A percentile compares a stretch with the other conserved stretches of the same genome.
Evolutionary conservation across 2,113 vertebrate species (phyloP).

Genomic region (Odobenus rosmarus): DNA sequence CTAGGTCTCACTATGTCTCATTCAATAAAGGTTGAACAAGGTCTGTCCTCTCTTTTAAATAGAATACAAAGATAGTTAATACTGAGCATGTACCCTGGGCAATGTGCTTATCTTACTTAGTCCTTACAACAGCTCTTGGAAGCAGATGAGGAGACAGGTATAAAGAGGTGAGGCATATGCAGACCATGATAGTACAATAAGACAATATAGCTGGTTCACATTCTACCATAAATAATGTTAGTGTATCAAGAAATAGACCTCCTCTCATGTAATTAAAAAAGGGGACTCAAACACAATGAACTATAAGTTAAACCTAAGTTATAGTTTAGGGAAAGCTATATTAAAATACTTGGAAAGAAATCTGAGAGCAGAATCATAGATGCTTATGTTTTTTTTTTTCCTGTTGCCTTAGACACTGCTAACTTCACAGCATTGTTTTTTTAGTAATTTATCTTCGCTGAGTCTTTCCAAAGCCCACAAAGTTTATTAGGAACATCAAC

Average conservation of each 20-base stretch:
- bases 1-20: neutral
- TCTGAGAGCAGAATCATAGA: neutral
- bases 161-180: neutral
- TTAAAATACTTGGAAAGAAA: constrained; percentile 26
- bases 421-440: constrained; percentile 2
- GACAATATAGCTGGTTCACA: neutral
- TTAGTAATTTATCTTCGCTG: neutral
- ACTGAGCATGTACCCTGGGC: neutral
- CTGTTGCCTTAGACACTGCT: neutral
- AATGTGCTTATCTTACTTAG: neutral
- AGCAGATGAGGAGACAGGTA: neutral
- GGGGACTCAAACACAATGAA: neutral
- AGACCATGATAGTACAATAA: neutral
- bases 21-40: neutral
- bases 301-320: neutral
- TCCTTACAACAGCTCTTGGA: neutral
- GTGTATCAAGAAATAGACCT: neutral
- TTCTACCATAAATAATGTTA: neutral
- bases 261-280: neutral
- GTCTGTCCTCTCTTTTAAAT: neutral
- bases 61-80: neutral
- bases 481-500: neutral
- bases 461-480: neutral
- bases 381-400: neutral
- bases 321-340: neutral